Base-by-base conservation (phyloP, 2,113 vertebrate genomes). In the Nothocercus julius region DNA sequence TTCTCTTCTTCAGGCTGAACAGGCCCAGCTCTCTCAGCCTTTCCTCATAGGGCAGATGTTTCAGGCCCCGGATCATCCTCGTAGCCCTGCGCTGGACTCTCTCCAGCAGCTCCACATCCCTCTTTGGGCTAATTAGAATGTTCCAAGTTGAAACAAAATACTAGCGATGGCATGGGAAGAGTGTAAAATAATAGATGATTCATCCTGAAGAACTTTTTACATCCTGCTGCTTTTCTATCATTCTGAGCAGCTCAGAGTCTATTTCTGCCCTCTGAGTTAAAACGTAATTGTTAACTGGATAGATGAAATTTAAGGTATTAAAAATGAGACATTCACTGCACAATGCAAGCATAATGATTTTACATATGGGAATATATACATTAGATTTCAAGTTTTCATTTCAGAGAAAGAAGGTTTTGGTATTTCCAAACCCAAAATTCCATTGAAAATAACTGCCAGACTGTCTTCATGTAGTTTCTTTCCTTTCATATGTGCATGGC, bases 381-480 rank as follows among this genome's bases (percentile, higher is more conserved):
- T 28, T 8, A 15, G 28, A 70, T 40, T 9, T 38, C 40, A 85
- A 62, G 27, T 51, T 54, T 64, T 6, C 13, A 13, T 53, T 53
- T 49, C 67, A 40, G 13, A 51, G 61, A 5, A 7, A 56, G 87
- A 44, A 74, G 51, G 44, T 27, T 42, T 21, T 58, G 49, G 42
- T 7, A 9, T 28, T 75, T 64, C 73, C 76, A 32, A 27, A 7
- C 45, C 15, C 15, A 34, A 14, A 22, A 25, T 56, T 40, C 36
- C 56, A 61, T 15, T 62, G 51, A 24, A 76, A 59, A 15, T 69
- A 85, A 64, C 14, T 92, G 88, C 67, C 88, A 87, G 47, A 27
- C 73, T 58, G 58, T 28, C 94, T 66, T 91, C 84, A 53, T 13
- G 45, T 34, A 44, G 83, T 56, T 54, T 94, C 82, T 91, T 86